Percentiles rank a stretch among this genome's conserved stretches.
These are phyloP conservation scores for Pungitius pungitius DNA, from an alignment of 2,113 vertebrate genomes.

Conservation along the genomic window DNA sequence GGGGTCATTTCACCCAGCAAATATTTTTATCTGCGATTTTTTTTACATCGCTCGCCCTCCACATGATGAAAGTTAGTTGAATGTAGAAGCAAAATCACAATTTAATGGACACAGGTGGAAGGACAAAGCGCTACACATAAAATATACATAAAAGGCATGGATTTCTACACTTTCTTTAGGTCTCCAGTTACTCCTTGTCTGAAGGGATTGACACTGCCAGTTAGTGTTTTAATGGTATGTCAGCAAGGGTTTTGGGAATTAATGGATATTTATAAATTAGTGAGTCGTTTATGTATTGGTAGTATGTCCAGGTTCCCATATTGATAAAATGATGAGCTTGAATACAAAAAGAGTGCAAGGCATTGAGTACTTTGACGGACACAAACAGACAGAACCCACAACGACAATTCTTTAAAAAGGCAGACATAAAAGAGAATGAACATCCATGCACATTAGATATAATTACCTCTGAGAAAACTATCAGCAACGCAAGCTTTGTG, in stretches of 20 bases:
- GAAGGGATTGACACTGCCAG: constrained; percentile 9
- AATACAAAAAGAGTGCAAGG: constrained; percentile 4
- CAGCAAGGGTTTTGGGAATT: constrained; percentile 8
- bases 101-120: constrained; percentile 13
- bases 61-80: constrained; percentile 10
- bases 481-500: constrained; percentile 49
- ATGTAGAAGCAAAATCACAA: constrained; percentile 16
- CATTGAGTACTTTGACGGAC: constrained; percentile 1
- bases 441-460: constrained; percentile 42
- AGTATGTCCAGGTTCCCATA: background rate
- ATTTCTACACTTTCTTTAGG: background rate
- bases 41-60: constrained; percentile 10
- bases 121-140: constrained; percentile 12
- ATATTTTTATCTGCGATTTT: background rate
- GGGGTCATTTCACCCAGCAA: background rate
- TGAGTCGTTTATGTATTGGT: background rate
- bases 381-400: constrained; percentile 22
- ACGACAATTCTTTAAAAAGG: constrained; percentile 34
- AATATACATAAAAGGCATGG: background rate
- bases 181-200: constrained; percentile 8
- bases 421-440: constrained; percentile 28
- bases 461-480: constrained; percentile 46
- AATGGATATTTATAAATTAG: background rate
- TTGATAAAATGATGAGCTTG: background rate
- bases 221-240: constrained; percentile 10